phyloP scores from a whole-genome alignment of 35 echinoderm and acorn worm species.

The Acanthaster planci region DNA sequence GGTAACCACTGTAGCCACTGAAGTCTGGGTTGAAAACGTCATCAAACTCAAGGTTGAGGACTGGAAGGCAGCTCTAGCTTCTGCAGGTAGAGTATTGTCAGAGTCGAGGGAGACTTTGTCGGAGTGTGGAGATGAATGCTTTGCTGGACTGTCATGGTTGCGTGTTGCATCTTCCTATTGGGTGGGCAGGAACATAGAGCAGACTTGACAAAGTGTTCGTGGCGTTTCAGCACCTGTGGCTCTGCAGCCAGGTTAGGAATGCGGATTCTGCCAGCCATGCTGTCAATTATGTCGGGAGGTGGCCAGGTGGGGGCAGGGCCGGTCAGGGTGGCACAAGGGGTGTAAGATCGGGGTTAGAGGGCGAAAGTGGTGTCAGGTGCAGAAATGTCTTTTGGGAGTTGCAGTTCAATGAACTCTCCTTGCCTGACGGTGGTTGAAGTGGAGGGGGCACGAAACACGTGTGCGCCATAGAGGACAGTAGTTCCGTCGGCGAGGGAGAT shows the following conservation, averaged over 20 bases:
- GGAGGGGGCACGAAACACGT: constrained; percentile 51
- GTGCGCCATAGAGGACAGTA: constrained; percentile 42
- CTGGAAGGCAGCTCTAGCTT: too few relatives aligned
- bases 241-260: too few relatives aligned
- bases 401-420: constrained; percentile 50
- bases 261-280: constrained; percentile 43
- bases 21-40: too few relatives aligned
- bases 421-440: constrained; percentile 39
- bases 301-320: constrained; percentile 21
- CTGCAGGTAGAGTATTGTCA: too few relatives aligned
- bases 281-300: not conserved
- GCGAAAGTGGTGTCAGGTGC: constrained; percentile 1
- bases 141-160: too few relatives aligned
- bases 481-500: constrained; percentile 40
- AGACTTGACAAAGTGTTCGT: too few relatives aligned
- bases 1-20: constrained; percentile 35
- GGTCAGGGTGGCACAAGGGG: not conserved
- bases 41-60: too few relatives aligned
- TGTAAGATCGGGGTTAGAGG: constrained; percentile 37
- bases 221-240: too few relatives aligned
- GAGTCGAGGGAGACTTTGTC: too few relatives aligned
- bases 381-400: constrained; percentile 22
- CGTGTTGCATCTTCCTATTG: too few relatives aligned
- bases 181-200: too few relatives aligned
- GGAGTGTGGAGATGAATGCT: too few relatives aligned